Conservation (phyloP, 1,140 invertebrate genomes). For the Oppia nitens region DNA sequence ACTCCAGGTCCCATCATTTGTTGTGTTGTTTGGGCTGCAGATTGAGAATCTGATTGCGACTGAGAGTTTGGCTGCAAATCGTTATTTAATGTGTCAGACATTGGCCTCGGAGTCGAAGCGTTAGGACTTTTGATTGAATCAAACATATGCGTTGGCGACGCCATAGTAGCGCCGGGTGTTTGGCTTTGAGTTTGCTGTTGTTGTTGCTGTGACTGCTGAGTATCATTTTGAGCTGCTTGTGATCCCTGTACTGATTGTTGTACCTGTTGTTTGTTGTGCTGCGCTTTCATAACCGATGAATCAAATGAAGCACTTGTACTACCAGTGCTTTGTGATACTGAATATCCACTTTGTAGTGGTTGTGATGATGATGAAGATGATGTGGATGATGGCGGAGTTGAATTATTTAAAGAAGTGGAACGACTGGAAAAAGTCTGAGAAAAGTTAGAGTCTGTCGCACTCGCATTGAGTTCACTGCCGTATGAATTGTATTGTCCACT, state of each 20-base stretch:
- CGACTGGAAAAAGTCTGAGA: neutral
- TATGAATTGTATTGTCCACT: neutral
- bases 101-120: neutral
- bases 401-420: neutral
- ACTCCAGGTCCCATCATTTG: neutral
- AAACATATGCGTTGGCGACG: neutral
- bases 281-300: neutral
- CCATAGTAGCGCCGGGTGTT: neutral
- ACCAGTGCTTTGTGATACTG: neutral
- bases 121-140: neutral
- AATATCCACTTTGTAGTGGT: neutral
- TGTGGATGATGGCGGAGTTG: neutral
- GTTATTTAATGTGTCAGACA: neutral
- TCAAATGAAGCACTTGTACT: neutral
- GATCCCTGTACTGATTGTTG: neutral
- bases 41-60: neutral
- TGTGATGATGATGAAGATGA: constrained; percentile 1
- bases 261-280: constrained; percentile 9
- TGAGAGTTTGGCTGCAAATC: constrained; percentile 11
- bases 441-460: neutral
- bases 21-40: neutral
- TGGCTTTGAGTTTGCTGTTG: neutral
- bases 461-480: neutral
- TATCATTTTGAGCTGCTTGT: constrained; percentile 5
- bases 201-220: constrained; percentile 10